Conservation (phyloP, 2,797 vertebrate species). For the Glossophaga mutica region DNA sequence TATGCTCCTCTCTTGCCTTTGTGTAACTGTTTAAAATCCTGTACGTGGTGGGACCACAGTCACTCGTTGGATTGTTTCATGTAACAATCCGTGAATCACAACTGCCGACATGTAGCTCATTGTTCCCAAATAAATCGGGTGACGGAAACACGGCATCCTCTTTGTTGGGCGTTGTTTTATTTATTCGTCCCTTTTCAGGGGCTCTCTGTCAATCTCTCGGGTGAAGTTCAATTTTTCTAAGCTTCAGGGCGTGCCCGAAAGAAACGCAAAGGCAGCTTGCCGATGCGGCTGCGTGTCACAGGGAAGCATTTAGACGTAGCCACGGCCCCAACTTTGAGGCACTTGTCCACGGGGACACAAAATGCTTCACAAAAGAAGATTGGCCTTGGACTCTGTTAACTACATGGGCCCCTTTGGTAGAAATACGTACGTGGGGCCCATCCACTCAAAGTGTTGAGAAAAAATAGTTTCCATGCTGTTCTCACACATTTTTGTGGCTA, state of each 20-base stretch:
- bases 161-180: not conserved
- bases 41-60: not conserved
- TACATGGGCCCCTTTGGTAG: not conserved
- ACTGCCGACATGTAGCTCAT: not conserved
- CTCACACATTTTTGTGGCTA: not conserved
- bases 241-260: not conserved
- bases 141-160: not conserved
- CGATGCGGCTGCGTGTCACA: rapidly evolving
- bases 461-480: too few species aligned
- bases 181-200: not conserved
- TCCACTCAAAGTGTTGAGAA: too few species aligned
- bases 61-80: not conserved
- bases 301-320: not conserved
- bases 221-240: not conserved
- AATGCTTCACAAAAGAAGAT: not conserved
- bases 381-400: not conserved
- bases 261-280: not conserved
- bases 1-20: not conserved
- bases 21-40: not conserved
- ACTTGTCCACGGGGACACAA: not conserved
- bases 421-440: not conserved
- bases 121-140: not conserved
- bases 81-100: not conserved
- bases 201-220: not conserved
- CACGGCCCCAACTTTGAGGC: not conserved